Evolutionary conservation across 2,113 vertebrate genomes (phyloP).

Genomic region (Apteryx mantelli): DNA sequence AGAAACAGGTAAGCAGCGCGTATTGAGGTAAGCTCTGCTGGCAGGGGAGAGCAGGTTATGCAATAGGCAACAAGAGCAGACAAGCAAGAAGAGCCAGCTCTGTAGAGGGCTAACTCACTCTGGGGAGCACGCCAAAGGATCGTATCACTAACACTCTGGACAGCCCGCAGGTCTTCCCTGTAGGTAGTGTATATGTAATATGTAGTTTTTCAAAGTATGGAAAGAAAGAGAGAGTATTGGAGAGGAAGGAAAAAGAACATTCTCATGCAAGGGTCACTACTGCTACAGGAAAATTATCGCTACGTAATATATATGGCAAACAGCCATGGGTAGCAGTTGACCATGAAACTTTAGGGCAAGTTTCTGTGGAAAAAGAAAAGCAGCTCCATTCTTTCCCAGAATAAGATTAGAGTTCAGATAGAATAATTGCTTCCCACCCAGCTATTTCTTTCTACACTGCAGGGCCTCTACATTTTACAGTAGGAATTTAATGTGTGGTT

Average conservation of each 20-base stretch:
- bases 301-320: background rate
- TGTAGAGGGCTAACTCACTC: background rate
- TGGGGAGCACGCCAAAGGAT: background rate
- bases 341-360: background rate
- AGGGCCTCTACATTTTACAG: background rate
- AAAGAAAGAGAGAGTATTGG: background rate
- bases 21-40: background rate
- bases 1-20: background rate
- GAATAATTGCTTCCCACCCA: background rate
- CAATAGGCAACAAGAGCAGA: background rate
- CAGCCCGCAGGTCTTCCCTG: background rate
- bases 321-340: background rate
- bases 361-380: background rate
- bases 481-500: background rate
- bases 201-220: background rate
- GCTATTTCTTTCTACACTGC: background rate
- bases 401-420: background rate
- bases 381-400: background rate
- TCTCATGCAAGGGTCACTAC: background rate
- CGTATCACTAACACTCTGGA: background rate
- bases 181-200: background rate
- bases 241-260: background rate
- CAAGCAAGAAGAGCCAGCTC: slow-evolving; percentile 15
- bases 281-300: background rate
- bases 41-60: background rate